These are phyloP conservation scores for Sipha flava DNA, from an alignment of 1,140 invertebrate genomes.

Conservation along the genomic window DNA sequence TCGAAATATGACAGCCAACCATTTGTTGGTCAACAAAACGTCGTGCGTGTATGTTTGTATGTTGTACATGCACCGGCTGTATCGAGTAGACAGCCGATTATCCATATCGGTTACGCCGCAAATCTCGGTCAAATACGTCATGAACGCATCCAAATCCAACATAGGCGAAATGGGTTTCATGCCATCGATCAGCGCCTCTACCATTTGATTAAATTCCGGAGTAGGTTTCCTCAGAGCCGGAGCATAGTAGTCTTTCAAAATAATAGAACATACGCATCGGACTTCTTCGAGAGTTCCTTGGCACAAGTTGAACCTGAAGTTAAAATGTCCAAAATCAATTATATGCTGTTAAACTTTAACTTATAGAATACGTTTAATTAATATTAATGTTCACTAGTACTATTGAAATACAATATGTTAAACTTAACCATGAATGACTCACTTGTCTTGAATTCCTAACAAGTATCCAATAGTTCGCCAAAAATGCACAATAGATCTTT, in stretches of 20 bases:
- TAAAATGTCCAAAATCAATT: background rate
- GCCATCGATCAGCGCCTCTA: conserved; percentile 45
- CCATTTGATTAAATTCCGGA: conserved; percentile 47
- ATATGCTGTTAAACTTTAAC: background rate
- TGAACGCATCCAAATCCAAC: conserved; percentile 44
- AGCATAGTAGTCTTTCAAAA: conserved; percentile 44
- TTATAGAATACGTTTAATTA: no score
- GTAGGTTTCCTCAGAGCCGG: conserved; percentile 46
- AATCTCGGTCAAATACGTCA: conserved; percentile 41
- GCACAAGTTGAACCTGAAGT: conserved; percentile 51
- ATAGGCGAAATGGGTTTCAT: conserved; percentile 46
- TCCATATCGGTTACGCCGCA: conserved; percentile 34
- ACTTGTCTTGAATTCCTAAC: conserved; percentile 73
- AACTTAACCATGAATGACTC: no score
- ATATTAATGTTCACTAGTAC: no score
- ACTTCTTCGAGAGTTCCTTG: conserved; percentile 45
- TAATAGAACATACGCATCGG: conserved; percentile 42
- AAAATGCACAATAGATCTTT: conserved; percentile 72
- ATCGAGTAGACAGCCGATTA: conserved; percentile 21
- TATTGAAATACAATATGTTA: no score
- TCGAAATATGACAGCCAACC: conserved; percentile 45
- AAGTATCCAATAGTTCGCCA: conserved; percentile 73
- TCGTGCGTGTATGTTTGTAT: conserved; percentile 45
- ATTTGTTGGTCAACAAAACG: conserved; percentile 41
- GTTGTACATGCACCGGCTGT: conserved; percentile 45